These are phyloP conservation scores for Bombus huntii DNA, from an alignment of 1,140 invertebrate species.

Conservation along the genomic window DNA sequence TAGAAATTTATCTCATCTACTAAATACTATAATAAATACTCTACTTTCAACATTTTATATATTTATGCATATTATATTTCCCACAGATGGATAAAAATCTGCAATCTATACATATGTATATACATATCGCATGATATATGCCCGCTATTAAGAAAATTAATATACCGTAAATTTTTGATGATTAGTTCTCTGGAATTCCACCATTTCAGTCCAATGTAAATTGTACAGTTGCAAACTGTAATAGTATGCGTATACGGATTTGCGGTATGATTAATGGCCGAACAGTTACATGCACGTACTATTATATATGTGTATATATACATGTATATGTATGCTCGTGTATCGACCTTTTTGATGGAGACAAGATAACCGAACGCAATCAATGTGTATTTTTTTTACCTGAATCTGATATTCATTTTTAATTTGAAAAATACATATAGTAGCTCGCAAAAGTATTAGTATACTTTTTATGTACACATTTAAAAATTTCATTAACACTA, in stretches of 20 bases:
- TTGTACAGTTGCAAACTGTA: neutral
- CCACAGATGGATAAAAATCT: too few relatives aligned
- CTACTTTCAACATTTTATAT: too few relatives aligned
- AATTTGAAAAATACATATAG: neutral
- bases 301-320: neutral
- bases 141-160: neutral
- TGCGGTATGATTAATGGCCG: slow-evolving; percentile 23
- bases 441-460: too few relatives aligned
- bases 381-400: neutral
- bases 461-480: too few relatives aligned
- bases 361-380: slow-evolving; percentile 36
- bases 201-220: slow-evolving; percentile 27
- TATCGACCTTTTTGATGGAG: slow-evolving; percentile 40
- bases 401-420: neutral
- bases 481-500: too few relatives aligned
- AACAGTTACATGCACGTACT: neutral
- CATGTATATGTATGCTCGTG: neutral
- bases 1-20: too few relatives aligned
- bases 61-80: too few relatives aligned
- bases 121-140: neutral
- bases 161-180: neutral
- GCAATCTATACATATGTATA: neutral
- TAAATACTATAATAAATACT: too few relatives aligned
- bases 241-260: slow-evolving; percentile 25
- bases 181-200: slow-evolving; percentile 3